Percentiles rank a stretch among this genome's conserved stretches.
Evolutionary conservation across 1,140 invertebrate genomes (phyloP).

Genomic region (Chironomus tepperi): DNA sequence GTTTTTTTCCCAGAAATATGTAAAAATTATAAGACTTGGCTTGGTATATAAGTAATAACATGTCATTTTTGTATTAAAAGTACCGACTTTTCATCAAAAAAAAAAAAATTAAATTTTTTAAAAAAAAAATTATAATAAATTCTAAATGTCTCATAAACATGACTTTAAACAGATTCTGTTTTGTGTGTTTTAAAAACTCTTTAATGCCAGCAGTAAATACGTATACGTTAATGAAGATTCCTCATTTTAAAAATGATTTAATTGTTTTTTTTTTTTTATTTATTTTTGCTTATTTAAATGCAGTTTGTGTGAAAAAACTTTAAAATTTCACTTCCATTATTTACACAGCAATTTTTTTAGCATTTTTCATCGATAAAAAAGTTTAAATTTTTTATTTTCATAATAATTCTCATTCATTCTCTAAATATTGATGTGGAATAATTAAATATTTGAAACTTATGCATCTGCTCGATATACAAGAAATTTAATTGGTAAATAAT

Average conservation of each 20-base stretch:
- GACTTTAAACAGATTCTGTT: not conserved
- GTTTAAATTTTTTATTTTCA: not conserved
- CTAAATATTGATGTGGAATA: slow-evolving; percentile 22
- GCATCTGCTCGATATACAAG: slow-evolving; percentile 19
- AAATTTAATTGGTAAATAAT: slow-evolving; percentile 22
- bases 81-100: too few relatives aligned
- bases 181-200: not conserved
- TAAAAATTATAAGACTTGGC: too few relatives aligned
- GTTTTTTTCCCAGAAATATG: too few relatives aligned
- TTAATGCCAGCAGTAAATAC: slow-evolving; percentile 17
- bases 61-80: too few relatives aligned
- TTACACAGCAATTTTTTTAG: slow-evolving; percentile 1
- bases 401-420: not conserved
- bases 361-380: not conserved
- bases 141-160: slow-evolving; percentile 5
- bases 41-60: too few relatives aligned
- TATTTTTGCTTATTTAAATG: not conserved
- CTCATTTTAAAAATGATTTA: slow-evolving; percentile 23
- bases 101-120: not conserved
- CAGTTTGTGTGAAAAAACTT: not conserved
- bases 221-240: slow-evolving; percentile 5
- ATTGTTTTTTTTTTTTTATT: not conserved
- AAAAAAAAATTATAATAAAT: not conserved
- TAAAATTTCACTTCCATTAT: not conserved
- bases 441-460: not conserved